A percentile compares a stretch with the other conserved stretches of the same genome.
phyloP scores from a whole-genome alignment of 2,113 vertebrate species.

The Manacus vitellinus region DNA sequence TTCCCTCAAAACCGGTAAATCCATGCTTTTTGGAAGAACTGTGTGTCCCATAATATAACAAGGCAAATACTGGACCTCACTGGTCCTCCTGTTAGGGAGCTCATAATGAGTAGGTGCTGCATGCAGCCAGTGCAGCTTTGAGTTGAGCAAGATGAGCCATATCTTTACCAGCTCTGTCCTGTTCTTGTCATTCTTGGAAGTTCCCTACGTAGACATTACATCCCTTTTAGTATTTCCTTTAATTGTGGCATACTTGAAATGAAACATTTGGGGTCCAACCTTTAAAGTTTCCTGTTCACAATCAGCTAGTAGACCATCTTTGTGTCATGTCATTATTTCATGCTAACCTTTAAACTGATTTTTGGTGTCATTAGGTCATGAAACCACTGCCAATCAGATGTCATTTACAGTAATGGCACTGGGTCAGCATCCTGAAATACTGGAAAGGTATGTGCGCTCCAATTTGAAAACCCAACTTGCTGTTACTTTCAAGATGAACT shows the following conservation, averaged over 20 bases:
- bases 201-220: accelerated
- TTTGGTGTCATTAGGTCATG: slow-evolving; percentile 79
- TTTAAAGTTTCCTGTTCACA: not conserved
- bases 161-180: not conserved
- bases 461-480: not conserved
- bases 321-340: not conserved
- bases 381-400: slow-evolving; percentile 89
- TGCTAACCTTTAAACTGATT: not conserved
- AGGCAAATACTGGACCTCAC: not conserved
- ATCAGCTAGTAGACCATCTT: not conserved
- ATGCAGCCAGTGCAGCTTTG: not conserved
- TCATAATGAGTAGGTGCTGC: not conserved
- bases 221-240: not conserved
- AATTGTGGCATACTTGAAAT: not conserved
- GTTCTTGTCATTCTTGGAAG: not conserved
- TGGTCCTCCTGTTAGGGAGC: not conserved
- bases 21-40: not conserved
- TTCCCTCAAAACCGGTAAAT: not conserved
- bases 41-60: not conserved
- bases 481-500: not conserved
- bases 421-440: slow-evolving; percentile 83
- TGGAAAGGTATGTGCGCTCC: slow-evolving; percentile 73
- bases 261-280: accelerated
- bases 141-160: not conserved
- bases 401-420: slow-evolving; percentile 89